Evolutionary conservation across 2,113 vertebrate genomes (phyloP), one percentile per base, ranked within the genome.

Genomic region (Pimephales promelas): DNA sequence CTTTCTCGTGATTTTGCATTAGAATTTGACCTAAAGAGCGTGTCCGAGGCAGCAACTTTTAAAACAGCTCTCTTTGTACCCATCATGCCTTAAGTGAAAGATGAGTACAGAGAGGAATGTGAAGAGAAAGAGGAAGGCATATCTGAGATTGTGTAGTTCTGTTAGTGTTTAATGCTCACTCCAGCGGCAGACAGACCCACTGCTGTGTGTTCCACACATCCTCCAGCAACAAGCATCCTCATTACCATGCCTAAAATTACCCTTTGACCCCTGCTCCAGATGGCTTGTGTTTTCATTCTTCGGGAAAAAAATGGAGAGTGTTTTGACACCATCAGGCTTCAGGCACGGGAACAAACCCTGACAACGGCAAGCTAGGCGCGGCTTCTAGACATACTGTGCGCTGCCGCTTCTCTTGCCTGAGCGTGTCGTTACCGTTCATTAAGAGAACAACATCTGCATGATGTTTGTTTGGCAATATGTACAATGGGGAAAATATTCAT

Each of bases 271-370:
- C 54, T 40, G 59, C 72, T 78, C 78, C 84, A 88, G 84, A 88
- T 88, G 87, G 87, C 87, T 86, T 85, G 76, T 86, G 87, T 88
- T 86, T 84, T 86, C 82, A 84, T 86, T 82, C 82, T 84, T 34
- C 66, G 3, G 68, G 24, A 72, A 61, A 73, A 40, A 79, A 78
- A 18, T 45, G 49, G 72, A 83, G 72, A 84, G 78, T 62, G 62
- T 64, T 86, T 86, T 84, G 80, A 81, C 84, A 74, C 78, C 59
- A 49, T 5, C 34, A 26, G 76, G 76, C 56, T 64, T 34, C 57
- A 64, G 62, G 54, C 70, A 79, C 80, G 26, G 59, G 78, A 84
- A 86, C 57, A 68, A 57, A 61, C 34, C 36, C 76, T 43, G 36
- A 73, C 76, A 75, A 62, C 34, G 31, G 26, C 78, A 43, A 76